phyloP scores from a whole-genome alignment of 2,888 invertebrate species.

The Teinopalpus imperialis region DNA sequence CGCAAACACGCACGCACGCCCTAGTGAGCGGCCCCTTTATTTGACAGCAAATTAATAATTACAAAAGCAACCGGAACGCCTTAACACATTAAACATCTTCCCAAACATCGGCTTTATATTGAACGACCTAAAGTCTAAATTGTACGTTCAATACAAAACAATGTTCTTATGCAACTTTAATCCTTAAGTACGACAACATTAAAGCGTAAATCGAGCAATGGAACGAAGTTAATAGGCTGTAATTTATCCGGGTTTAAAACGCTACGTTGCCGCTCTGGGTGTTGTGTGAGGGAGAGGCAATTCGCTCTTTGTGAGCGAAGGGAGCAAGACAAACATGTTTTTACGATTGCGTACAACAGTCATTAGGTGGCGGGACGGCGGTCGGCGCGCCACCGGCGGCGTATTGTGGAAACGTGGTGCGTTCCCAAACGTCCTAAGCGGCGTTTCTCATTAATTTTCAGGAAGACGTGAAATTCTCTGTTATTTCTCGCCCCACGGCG shows the following conservation, averaged over 20 bases:
- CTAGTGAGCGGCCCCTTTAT: conserved; percentile 81
- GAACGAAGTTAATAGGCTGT: conserved; percentile 78
- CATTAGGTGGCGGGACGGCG: conserved; percentile 63
- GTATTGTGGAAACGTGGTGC: conserved; percentile 68
- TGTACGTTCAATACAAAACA: conserved; percentile 57
- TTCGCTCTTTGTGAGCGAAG: conserved; percentile 32
- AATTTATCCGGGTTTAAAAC: conserved; percentile 76
- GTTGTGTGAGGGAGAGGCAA: conserved; percentile 57
- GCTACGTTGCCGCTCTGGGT: conserved; percentile 76
- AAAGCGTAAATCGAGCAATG: conserved; percentile 77
- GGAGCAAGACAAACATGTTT: conserved; percentile 61
- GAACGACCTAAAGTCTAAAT: conserved; percentile 61
- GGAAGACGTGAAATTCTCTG: conserved; percentile 72
- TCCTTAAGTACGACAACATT: conserved; percentile 69
- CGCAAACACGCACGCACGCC: conserved; percentile 81
- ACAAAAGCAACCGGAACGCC: conserved; percentile 62
- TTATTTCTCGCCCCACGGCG: conserved; percentile 61
- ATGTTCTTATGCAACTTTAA: conserved; percentile 71
- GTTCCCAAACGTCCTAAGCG: conserved; percentile 72
- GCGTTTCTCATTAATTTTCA: conserved; percentile 77
- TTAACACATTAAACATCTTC: conserved; percentile 54
- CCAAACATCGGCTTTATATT: conserved; percentile 68
- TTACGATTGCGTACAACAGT: conserved; percentile 58
- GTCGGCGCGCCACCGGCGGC: conserved; percentile 57
- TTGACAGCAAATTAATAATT: conserved; percentile 82